Conservation (phyloP, 2,113 vertebrate genomes). For the Onychostoma macrolepis region DNA sequence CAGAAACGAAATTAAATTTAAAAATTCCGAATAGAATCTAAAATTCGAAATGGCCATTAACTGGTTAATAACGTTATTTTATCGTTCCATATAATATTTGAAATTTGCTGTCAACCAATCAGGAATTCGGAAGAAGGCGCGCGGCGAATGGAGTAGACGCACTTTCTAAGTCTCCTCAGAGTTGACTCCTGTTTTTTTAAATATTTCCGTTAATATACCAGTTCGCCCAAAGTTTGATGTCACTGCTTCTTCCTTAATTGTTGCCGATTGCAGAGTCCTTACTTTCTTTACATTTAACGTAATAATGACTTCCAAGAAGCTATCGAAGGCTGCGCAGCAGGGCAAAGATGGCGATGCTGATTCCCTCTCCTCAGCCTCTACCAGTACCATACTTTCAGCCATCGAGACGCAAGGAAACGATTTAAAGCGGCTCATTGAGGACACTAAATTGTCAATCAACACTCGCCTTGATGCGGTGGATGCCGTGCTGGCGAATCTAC, state of each 20-base stretch:
- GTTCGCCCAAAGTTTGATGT: background rate
- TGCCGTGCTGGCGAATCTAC: background rate
- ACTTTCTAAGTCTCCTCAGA: background rate
- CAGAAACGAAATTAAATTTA: too few relatives aligned
- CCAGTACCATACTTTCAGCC: background rate
- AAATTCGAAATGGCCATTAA: too few relatives aligned
- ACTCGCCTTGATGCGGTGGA: background rate
- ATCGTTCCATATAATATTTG: too few relatives aligned
- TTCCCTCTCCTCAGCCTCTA: background rate
- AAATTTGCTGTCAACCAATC: too few relatives aligned
- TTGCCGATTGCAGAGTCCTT: background rate
- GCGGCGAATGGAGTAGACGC: background rate
- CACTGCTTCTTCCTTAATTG: background rate
- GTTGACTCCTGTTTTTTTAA: constrained; percentile 37
- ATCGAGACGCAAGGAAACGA: background rate
- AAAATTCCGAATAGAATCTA: too few relatives aligned
- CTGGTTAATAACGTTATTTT: too few relatives aligned
- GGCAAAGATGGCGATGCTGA: background rate
- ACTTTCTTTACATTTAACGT: background rate
- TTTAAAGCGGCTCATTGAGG: background rate
- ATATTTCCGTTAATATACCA: constrained; percentile 17
- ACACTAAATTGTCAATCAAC: background rate
- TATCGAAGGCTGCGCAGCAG: background rate
- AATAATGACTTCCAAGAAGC: background rate
- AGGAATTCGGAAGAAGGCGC: too few relatives aligned